Evolutionary conservation across 1,140 invertebrate species (phyloP).

Genomic region (Leptopilina boulardi): DNA sequence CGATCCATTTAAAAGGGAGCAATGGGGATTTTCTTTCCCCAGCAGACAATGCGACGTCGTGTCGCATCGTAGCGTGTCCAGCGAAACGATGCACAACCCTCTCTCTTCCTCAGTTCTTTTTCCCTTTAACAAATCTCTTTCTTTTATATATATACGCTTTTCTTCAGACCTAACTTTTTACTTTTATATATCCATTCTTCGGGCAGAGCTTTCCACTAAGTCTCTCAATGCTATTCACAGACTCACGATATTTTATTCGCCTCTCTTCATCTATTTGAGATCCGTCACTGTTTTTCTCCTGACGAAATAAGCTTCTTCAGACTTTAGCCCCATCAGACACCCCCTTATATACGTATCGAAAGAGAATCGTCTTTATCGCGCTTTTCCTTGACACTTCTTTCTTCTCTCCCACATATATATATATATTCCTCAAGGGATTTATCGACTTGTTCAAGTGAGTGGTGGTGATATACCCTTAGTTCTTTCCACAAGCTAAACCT

Average conservation of each 20-base stretch:
- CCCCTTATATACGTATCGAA: not conserved
- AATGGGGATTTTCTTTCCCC: constrained; percentile 49
- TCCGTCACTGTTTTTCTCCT: not conserved
- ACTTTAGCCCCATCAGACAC: not conserved
- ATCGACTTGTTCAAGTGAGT: not conserved
- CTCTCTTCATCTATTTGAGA: not conserved
- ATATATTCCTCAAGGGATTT: not conserved
- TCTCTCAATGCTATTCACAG: not conserved
- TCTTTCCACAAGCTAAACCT: not conserved
- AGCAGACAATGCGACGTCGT: constrained; percentile 56
- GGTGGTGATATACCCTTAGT: not conserved
- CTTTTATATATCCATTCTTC: too few relatives aligned
- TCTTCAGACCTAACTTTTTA: not conserved
- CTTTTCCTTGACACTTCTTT: not conserved
- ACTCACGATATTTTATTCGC: too few relatives aligned
- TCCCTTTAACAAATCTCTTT: not conserved
- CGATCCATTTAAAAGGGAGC: constrained; percentile 60
- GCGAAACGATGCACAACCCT: not conserved
- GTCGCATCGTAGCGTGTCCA: constrained; percentile 38
- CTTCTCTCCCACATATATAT: not conserved
- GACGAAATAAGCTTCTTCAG: not conserved
- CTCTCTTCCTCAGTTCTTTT: not conserved
- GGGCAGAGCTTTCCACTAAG: not conserved
- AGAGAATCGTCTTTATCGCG: not conserved
- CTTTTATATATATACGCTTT: not conserved